A percentile compares a stretch with the other conserved stretches of the same genome.
phyloP scores from a whole-genome alignment of 2,797 vertebrate species.

The Gastrophryne carolinensis region DNA sequence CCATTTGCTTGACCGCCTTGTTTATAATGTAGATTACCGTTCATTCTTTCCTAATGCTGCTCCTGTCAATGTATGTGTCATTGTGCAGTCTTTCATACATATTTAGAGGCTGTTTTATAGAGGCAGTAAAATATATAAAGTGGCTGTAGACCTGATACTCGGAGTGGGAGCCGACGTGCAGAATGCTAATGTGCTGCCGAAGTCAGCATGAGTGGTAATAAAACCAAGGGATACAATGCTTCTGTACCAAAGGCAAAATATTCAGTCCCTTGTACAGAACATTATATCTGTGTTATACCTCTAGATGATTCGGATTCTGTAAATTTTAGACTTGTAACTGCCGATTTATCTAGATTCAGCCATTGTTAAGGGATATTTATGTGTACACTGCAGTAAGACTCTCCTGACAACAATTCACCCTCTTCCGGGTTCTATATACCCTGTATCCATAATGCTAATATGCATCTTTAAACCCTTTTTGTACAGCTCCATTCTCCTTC shows the following conservation, averaged over 20 bases:
- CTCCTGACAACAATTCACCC: too few species aligned
- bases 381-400: neutral
- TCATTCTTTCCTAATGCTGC: slow-evolving; percentile 33
- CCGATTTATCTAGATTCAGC: neutral
- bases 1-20: neutral
- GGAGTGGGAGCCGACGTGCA: neutral
- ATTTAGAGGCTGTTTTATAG: slow-evolving; percentile 46
- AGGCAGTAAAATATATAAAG: slow-evolving; percentile 45
- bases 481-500: too few species aligned
- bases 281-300: neutral
- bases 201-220: slow-evolving; percentile 27
- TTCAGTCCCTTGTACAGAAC: neutral
- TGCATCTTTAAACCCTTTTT: too few species aligned
- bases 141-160: slow-evolving; percentile 18
- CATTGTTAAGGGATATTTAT: neutral
- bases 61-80: slow-evolving; percentile 35
- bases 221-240: slow-evolving; percentile 15
- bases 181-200: slow-evolving; percentile 29
- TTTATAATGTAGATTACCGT: slow-evolving; percentile 21
- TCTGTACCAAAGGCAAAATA: slow-evolving; percentile 2
- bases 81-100: slow-evolving; percentile 34
- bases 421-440: too few species aligned
- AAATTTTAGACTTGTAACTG: neutral
- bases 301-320: neutral
- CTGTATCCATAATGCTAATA: too few species aligned